Evolutionary conservation across 2,113 vertebrate genomes (phyloP).

Genomic region (Dipodomys spectabilis): DNA sequence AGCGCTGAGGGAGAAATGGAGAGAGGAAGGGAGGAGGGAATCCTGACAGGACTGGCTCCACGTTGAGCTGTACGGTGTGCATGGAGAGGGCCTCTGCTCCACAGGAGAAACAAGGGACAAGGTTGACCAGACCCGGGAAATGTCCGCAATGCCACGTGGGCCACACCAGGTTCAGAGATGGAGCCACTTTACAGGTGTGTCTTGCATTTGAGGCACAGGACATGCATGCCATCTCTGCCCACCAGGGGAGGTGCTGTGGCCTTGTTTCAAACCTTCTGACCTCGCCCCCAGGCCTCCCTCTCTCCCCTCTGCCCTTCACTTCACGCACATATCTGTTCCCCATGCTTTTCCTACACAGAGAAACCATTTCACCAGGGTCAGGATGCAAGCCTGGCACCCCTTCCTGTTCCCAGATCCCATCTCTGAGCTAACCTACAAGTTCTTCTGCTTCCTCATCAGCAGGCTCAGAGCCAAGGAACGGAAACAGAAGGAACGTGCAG

Average conservation of each 20-base stretch:
- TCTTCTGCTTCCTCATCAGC: slow-evolving; percentile 3
- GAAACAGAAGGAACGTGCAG: neutral
- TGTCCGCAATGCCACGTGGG: neutral
- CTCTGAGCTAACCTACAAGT: neutral
- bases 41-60: slow-evolving; percentile 64
- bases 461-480: neutral
- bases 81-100: neutral
- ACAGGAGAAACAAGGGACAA: neutral
- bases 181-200: neutral
- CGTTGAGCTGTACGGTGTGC: neutral
- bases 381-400: neutral
- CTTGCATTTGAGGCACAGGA: neutral
- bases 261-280: neutral
- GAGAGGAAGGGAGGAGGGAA: slow-evolving; percentile 57
- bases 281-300: neutral
- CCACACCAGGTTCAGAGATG: neutral
- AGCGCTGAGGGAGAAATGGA: slow-evolving; percentile 65
- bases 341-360: neutral
- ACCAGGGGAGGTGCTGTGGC: neutral
- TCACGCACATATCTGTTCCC: neutral
- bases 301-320: too few relatives aligned
- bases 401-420: neutral
- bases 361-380: neutral
- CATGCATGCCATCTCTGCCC: neutral
- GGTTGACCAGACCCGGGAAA: neutral